Evolutionary conservation across 92 coral and sea anemone genomes (phyloP), one percentile per base, ranked within the genome.

Genomic region (Epizoanthus fatuus): DNA sequence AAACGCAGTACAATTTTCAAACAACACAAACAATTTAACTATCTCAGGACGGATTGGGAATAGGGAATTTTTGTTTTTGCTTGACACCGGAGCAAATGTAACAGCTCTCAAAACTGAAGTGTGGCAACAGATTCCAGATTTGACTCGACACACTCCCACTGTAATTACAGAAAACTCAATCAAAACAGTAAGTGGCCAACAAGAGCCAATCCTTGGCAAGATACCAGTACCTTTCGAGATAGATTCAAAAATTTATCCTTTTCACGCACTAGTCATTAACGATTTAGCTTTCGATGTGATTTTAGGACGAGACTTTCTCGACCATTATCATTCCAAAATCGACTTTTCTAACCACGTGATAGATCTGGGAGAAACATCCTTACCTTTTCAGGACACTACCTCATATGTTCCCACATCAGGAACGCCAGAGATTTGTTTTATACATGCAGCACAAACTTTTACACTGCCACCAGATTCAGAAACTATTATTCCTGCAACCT

Each of bases 261-360:
- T 90, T 62, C 13, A 17, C 3, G 87, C 85, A 6, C 52, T 87
- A 11, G 53, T 91, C 3, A 86, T 84, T 0, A 75, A 83, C 5
- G 63, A 75, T 25, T 63, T 94, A 29, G 42, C 88, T 15, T 92
- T 89, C 47, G 92, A 84, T 44, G 92, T 82, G 8, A 94, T 92
- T 7, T 75, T 91, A 42, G 95, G 95, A 4, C 49, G 75, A 5
- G 95, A 94, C 12, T 94, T 94, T 52, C 89, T 91, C 0, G 92
- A 89, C 15, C 51, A 22, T 20, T 94, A 76, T 45, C 25, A 86
- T 5, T 86, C 91, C 7, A 84, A 81, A 20, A 88, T 88, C 4
- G 84, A 91, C 66, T 76, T 91, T 13, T 11, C 70, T 47, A 45
- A 44, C 0, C 74, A 78, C 12, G 32, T 74, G 4, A 56, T 86